A percentile compares a stretch with the other conserved stretches of the same genome.
phyloP scores from a whole-genome alignment of 2,113 vertebrate species.

The Shinisaurus crocodilurus region DNA sequence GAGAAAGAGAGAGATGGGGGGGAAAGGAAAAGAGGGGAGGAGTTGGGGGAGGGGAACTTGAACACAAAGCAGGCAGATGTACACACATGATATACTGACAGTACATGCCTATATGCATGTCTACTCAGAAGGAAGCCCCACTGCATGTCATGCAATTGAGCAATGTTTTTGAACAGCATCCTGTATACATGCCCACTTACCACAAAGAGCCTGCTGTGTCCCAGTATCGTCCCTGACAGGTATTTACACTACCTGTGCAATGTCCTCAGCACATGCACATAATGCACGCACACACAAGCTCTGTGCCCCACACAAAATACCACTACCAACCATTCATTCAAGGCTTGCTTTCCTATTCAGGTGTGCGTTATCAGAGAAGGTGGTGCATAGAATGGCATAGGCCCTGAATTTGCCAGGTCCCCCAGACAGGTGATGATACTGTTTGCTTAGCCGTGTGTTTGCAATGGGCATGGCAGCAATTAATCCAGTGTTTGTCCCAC shows the following conservation, averaged over 20 bases:
- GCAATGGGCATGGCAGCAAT: background rate
- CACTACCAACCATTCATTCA: background rate
- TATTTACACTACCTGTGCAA: too few species aligned
- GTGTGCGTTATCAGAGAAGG: background rate
- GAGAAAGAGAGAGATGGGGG: slow-evolving; percentile 44
- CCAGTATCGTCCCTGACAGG: too few species aligned
- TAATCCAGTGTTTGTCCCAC: background rate
- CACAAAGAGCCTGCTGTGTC: too few species aligned
- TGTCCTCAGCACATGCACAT: background rate
- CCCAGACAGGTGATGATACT: background rate
- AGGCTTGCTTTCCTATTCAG: background rate
- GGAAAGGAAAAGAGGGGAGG: background rate
- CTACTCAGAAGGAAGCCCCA: background rate
- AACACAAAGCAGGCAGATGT: background rate
- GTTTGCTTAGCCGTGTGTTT: background rate
- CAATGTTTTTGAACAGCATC: too few species aligned
- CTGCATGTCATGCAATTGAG: background rate
- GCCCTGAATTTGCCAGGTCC: background rate
- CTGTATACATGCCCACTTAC: too few species aligned
- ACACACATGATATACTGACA: background rate
- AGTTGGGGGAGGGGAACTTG: slow-evolving; percentile 38
- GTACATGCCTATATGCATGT: background rate
- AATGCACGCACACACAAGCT: too few species aligned
- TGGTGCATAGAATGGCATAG: background rate
- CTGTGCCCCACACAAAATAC: background rate